These are phyloP conservation scores for Yoshiicerus persimilis DNA, from an alignment of 1,140 invertebrate genomes.

Conservation along the genomic window DNA sequence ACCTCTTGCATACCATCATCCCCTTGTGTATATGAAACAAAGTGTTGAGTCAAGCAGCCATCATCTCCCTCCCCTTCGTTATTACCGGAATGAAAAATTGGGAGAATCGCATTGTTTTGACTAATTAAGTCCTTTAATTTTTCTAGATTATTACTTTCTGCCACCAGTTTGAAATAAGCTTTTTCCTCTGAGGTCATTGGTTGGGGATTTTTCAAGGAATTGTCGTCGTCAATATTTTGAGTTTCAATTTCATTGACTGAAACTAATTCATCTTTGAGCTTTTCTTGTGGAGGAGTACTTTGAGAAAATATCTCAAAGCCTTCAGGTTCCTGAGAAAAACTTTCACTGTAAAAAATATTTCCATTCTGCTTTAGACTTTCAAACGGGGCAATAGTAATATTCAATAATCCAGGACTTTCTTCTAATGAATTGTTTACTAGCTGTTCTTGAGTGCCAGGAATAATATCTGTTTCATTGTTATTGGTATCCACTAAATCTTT, in stretches of 20 bases:
- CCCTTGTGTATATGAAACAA: neutral
- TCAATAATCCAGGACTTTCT: neutral
- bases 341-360: neutral
- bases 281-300: neutral
- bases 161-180: neutral
- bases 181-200: neutral
- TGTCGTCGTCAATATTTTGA: neutral
- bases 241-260: neutral
- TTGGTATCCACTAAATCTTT: neutral
- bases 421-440: neutral
- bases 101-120: neutral
- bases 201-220: neutral
- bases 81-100: neutral
- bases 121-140: neutral
- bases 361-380: neutral
- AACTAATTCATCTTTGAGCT: neutral
- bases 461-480: too few relatives aligned
- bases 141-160: neutral
- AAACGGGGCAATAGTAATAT: neutral
- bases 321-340: neutral
- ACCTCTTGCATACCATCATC: neutral
- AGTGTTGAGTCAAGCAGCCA: neutral
- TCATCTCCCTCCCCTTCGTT: neutral
- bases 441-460: too few relatives aligned
- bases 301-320: neutral